Base-by-base conservation (phyloP, 2,797 vertebrate genomes). In the Pelobates cultripes region DNA sequence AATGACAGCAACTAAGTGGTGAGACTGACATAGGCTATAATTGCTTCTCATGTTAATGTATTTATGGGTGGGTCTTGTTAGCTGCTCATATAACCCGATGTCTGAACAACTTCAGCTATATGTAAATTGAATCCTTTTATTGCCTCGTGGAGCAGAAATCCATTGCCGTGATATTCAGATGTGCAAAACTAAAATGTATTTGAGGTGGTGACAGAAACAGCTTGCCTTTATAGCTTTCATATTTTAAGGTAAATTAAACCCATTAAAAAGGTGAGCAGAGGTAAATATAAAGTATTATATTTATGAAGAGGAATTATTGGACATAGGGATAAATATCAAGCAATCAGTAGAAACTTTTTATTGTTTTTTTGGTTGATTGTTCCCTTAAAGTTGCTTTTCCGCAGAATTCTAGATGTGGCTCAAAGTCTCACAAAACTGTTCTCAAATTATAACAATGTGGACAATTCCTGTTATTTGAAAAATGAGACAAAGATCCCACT, bases 81-180 rank as follows among this genome's bases (percentile, higher is more conserved):
- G 74, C 68, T 73, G 80, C 57, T 45, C 74, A 15, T 41, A 28
- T 71, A 71, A 82, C 80, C 75, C 64, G 15, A 42, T 57, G 74
- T 69, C 60, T 41, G 45, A 77, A 45, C 40, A 45, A 47, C 9
- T n/a, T 9, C 40, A 53, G 60, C 44, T 57, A 67, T 82, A 77
- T 82, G 73, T 14, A 81, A 75, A 81, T 75, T 64, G 40, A 14
- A 81, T 77, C 80, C 74, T 81, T 68, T 76, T 57, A 41, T 42
- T 17, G 28, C 70, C 40, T 70, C 66, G 61, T 41, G 43, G 55
- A 3, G 14, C 3, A 14, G 57, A 51, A 51, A 51, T 51, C 47
- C 10, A 6, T 51, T 51, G 10, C 28, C 28, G 28, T 28, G 28
- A 28, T 28, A 2, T 28, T 28, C 28, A 28, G 28, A 28, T 28